Percentiles rank a stretch among this genome's conserved stretches.
Evolutionary conservation across 2,888 invertebrate species (phyloP).

Genomic region (Nudaria mundana): DNA sequence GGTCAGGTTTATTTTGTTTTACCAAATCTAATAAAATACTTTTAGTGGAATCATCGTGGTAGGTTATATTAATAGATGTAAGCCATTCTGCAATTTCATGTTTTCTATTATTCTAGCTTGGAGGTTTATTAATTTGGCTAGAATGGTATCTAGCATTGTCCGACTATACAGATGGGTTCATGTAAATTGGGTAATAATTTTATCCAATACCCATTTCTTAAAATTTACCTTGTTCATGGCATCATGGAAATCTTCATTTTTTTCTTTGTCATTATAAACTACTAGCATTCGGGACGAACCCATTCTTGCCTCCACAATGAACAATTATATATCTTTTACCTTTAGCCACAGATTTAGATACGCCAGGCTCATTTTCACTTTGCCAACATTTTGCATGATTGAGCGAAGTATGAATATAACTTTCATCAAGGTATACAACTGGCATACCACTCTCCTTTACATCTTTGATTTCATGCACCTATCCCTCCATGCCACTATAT

Average conservation of each 20-base stretch:
- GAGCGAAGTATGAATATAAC: neutral
- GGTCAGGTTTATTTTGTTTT: too few species aligned
- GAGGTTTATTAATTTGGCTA: too few species aligned
- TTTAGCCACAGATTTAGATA: neutral
- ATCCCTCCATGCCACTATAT: neutral
- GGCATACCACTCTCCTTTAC: neutral
- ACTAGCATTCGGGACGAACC: neutral
- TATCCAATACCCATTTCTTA: neutral
- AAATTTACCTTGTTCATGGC: neutral
- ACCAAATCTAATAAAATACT: too few species aligned
- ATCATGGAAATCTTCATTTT: too few species aligned
- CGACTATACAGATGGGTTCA: too few species aligned
- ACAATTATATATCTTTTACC: neutral
- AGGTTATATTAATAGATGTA: too few species aligned
- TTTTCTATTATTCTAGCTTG: too few species aligned
- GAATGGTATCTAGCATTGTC: too few species aligned
- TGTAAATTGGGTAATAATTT: neutral
- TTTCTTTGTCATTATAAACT: neutral
- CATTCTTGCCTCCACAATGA: neutral
- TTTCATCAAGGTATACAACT: neutral
- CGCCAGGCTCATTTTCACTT: neutral
- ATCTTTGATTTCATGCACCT: neutral
- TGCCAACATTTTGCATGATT: neutral
- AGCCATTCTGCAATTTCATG: too few species aligned
- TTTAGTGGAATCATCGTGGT: too few species aligned